Percentiles rank a stretch among this genome's conserved stretches.
Conservation (phyloP, 1,140 invertebrate genomes). For the Pseudobourletiella spinata region DNA sequence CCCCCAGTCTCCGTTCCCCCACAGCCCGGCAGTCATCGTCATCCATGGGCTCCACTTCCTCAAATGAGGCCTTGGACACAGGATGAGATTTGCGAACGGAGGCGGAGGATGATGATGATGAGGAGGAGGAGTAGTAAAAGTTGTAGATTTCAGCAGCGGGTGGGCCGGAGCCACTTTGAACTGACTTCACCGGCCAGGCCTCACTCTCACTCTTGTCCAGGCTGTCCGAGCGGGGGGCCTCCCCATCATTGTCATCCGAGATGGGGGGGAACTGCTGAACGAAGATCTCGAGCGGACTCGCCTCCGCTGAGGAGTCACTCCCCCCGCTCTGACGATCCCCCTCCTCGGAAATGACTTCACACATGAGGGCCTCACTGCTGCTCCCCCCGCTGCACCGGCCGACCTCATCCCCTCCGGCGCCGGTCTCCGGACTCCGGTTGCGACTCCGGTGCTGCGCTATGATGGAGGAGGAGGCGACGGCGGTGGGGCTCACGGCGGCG, state of each 20-base stretch:
- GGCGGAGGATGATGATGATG: not conserved
- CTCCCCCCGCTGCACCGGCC: conserved; percentile 33
- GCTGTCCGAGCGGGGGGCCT: conserved; percentile 28
- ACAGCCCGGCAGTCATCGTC: not conserved
- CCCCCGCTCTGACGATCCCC: conserved; percentile 29
- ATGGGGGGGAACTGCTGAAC: conserved; percentile 34
- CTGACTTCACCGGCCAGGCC: too few species aligned
- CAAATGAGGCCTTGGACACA: not conserved
- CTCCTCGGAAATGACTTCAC: conserved; percentile 34
- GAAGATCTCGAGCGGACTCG: conserved; percentile 35
- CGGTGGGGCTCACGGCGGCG: conserved; percentile 33
- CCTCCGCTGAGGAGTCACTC: conserved; percentile 27
- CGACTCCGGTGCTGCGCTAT: conserved; percentile 28
- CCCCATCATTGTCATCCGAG: conserved; percentile 34
- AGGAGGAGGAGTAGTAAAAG: conserved; percentile 11
- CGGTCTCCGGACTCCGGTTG: conserved; percentile 33
- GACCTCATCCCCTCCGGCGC: conserved; percentile 15
- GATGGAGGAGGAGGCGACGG: conserved; percentile 31
- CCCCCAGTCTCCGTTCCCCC: too few species aligned
- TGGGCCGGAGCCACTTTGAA: too few species aligned
- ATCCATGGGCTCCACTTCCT: not conserved
- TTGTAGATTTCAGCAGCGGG: too few species aligned
- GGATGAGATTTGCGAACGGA: too few species aligned
- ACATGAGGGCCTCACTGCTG: conserved; percentile 29
- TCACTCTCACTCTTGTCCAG: conserved; percentile 17